These are phyloP conservation scores for Chaunax sp. DNA, from an alignment of 2,797 vertebrate species.

Conservation along the genomic window DNA sequence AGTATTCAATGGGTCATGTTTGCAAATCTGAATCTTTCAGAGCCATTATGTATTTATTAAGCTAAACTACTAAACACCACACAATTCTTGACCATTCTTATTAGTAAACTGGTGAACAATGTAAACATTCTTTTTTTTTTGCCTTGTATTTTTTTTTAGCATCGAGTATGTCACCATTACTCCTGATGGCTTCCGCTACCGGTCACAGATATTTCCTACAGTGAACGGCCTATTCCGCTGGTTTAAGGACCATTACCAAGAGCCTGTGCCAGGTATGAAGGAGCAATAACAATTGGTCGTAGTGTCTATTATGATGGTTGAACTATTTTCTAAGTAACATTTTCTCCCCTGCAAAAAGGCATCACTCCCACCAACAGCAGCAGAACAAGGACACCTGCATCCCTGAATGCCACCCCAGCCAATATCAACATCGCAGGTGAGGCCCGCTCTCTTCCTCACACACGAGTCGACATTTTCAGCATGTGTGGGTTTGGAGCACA, in stretches of 20 bases:
- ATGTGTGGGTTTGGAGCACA: background rate
- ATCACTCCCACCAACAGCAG: constrained; percentile 96
- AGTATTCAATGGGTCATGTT: background rate
- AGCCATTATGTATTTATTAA: background rate
- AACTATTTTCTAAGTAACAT: background rate
- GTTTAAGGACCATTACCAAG: constrained; percentile 99
- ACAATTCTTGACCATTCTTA: background rate
- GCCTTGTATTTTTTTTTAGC: constrained; percentile 69
- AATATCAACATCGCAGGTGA: constrained; percentile 98
- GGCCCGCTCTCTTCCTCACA: constrained; percentile 23
- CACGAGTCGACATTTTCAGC: background rate
- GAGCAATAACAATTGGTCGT: background rate
- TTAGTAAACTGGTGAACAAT: background rate
- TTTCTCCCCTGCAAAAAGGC: constrained; percentile 75
- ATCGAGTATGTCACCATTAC: constrained; percentile 98
- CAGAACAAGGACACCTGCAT: constrained; percentile 95
- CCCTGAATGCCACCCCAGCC: constrained; percentile 95
- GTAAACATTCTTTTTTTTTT: background rate
- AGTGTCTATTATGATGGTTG: background rate
- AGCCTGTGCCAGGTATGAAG: constrained; percentile 95
- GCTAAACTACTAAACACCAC: background rate
- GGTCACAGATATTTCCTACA: constrained; percentile 94
- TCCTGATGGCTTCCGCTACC: constrained; percentile 96
- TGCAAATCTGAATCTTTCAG: background rate
- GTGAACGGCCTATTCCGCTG: constrained; percentile 98